Percentiles rank a stretch among this genome's conserved stretches.
Conservation (phyloP, 2,113 vertebrate species). For the Elephas maximus region DNA sequence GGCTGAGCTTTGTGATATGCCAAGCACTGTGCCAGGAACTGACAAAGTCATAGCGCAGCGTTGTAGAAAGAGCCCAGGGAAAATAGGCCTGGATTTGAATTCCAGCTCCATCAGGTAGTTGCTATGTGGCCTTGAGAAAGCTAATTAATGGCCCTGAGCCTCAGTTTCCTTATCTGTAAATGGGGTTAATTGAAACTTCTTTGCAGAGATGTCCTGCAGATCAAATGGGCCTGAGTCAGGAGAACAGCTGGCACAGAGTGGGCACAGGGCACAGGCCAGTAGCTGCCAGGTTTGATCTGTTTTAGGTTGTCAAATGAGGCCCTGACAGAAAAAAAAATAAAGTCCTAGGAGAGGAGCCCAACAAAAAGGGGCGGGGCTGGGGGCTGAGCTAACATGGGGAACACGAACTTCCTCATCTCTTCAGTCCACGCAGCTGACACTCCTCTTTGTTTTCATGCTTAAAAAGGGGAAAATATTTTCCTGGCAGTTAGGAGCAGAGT, state of each 20-base stretch:
- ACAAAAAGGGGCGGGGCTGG: neutral
- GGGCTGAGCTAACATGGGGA: neutral
- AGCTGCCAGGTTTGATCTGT: neutral
- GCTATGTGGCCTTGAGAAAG: neutral
- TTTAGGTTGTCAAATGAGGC: neutral
- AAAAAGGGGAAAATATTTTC: constrained; percentile 85
- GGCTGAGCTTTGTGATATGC: neutral
- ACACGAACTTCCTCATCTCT: constrained; percentile 58
- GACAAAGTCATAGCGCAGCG: rapidly evolving
- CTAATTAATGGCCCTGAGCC: neutral
- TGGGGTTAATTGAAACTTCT: neutral
- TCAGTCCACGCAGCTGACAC: constrained; percentile 73
- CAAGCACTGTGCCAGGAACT: neutral
- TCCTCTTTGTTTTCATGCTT: constrained; percentile 84
- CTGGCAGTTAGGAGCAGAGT: constrained; percentile 80
- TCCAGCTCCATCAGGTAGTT: neutral
- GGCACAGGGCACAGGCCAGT: neutral
- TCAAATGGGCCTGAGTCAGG: neutral
- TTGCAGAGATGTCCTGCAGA: neutral
- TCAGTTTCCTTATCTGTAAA: neutral
- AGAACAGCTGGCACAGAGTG: neutral
- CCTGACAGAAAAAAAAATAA: neutral
- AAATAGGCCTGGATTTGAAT: neutral
- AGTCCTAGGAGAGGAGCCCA: neutral
- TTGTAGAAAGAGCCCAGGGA: neutral